Conservation (phyloP, 2,797 vertebrate species). For the Phrynocephalus guinanensis region DNA sequence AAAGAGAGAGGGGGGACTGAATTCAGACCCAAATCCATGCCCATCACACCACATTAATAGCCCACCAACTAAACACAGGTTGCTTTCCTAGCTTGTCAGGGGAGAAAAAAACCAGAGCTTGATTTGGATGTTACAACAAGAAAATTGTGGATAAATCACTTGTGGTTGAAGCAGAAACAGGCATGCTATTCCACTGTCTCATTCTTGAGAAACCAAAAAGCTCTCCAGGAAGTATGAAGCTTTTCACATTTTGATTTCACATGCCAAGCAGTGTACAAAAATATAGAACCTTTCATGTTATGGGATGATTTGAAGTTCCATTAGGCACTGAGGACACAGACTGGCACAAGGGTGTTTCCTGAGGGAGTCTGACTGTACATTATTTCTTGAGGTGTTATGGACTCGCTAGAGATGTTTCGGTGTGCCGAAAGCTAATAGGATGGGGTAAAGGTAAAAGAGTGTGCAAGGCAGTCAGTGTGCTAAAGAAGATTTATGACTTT, state of each 20-base stretch:
- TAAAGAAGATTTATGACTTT: conserved; percentile 34
- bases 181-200: background rate
- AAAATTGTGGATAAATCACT: background rate
- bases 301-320: background rate
- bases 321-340: conserved; percentile 7
- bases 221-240: background rate
- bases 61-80: too few relatives aligned
- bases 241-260: background rate
- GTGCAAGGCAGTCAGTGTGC: conserved; percentile 6
- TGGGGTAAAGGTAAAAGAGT: conserved; percentile 8
- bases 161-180: background rate
- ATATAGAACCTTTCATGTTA: background rate
- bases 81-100: too few relatives aligned
- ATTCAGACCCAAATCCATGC: background rate
- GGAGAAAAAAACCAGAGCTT: background rate
- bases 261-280: background rate
- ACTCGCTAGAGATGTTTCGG: conserved; percentile 24
- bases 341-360: background rate
- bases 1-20: background rate
- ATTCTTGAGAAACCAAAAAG: background rate
- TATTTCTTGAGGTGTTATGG: conserved; percentile 46
- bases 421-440: conserved; percentile 36
- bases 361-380: conserved; percentile 31
- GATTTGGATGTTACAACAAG: background rate
- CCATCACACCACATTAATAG: too few relatives aligned